Percentiles rank a stretch among this genome's conserved stretches.
phyloP scores from a whole-genome alignment of 1,140 invertebrate species.

The Kradibia gibbosae region DNA sequence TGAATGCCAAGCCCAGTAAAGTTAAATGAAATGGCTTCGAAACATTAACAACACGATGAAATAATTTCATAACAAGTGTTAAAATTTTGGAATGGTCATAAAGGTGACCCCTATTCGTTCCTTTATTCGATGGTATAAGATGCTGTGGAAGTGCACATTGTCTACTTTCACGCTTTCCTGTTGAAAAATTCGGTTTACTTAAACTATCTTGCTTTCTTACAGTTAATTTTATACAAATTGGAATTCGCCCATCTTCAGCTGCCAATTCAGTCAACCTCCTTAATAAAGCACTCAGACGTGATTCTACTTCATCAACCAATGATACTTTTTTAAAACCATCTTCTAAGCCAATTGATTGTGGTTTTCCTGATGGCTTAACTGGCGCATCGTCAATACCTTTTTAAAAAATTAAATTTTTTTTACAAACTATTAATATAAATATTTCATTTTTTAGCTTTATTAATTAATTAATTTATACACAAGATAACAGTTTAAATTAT shows the following conservation, averaged over 20 bases:
- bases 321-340: constrained; percentile 82
- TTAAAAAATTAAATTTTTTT: no score
- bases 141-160: constrained; percentile 80
- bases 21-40: constrained; percentile 84
- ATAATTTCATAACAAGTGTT: constrained; percentile 81
- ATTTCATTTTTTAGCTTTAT: not conserved
- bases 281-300: constrained; percentile 78
- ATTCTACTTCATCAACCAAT: constrained; percentile 80
- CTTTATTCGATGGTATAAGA: constrained; percentile 74
- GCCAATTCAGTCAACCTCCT: constrained; percentile 80
- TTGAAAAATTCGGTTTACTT: constrained; percentile 68
- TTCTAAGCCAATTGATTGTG: constrained; percentile 82
- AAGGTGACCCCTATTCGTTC: constrained; percentile 60
- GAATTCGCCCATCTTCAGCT: constrained; percentile 83
- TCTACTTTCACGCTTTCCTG: constrained; percentile 80
- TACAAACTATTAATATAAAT: not conserved
- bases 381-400: constrained; percentile 76
- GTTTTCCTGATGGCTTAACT: constrained; percentile 81
- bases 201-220: constrained; percentile 78
- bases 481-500: not conserved
- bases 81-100: constrained; percentile 79
- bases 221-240: constrained; percentile 81
- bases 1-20: constrained; percentile 83
- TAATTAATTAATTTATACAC: not conserved
- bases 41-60: constrained; percentile 81